Conservation (phyloP, 1,140 invertebrate species). For the Neodiprion fabricii region DNA sequence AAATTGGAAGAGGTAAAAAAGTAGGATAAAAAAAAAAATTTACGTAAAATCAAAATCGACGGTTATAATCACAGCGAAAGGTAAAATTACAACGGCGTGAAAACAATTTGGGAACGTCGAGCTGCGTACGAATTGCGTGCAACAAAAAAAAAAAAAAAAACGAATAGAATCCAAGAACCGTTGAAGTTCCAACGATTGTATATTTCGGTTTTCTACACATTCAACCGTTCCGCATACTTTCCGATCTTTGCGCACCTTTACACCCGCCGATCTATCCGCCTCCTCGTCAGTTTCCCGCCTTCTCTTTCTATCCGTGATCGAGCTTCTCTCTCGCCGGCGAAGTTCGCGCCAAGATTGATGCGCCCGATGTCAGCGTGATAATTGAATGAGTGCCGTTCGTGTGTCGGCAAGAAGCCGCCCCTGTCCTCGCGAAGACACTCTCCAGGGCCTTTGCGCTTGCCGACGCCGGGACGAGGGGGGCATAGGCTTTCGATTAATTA, state of each 20-base stretch:
- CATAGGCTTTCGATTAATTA: conserved; percentile 57
- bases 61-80: no score
- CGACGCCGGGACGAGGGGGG: conserved; percentile 28
- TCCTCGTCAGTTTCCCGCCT: conserved; percentile 12
- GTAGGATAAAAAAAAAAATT: neutral
- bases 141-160: neutral
- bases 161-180: no score
- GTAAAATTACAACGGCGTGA: no score
- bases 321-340: conserved; percentile 11
- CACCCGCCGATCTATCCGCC: conserved; percentile 20
- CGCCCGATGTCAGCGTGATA: conserved; percentile 54
- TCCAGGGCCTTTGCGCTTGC: conserved; percentile 49
- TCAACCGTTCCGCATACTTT: conserved; percentile 18
- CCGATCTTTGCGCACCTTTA: neutral
- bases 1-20: neutral
- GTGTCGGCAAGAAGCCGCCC: conserved; percentile 44
- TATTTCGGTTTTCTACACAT: neutral
- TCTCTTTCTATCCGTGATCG: neutral
- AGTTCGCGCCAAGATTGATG: conserved; percentile 51
- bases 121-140: neutral
- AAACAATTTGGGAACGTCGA: neutral
- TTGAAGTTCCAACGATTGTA: neutral
- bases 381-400: conserved; percentile 56
- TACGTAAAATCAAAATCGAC: neutral
- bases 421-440: conserved; percentile 36